Base-by-base conservation (phyloP, 1,140 invertebrate genomes). In the Pollicipes pollicipes region DNA sequence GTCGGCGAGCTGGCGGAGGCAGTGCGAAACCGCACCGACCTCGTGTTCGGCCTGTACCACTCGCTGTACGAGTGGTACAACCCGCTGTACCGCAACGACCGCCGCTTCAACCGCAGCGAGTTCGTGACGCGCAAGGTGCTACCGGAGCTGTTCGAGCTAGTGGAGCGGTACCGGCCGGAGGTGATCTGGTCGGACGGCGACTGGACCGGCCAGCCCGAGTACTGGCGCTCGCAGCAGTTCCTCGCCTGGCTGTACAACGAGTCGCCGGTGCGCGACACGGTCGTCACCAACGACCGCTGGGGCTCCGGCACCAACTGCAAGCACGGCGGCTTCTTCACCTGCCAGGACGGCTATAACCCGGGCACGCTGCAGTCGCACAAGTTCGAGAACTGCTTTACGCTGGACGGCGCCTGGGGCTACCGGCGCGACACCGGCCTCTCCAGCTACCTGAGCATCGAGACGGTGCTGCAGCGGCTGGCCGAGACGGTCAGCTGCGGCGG, bases 241-340 rank as follows among this genome's bases (percentile, higher is more conserved):
- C 81, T 98, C 2, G 88, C 94, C 16, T 98, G 94, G 93, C 81
- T 98, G 0, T 98, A 95, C 76, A 98, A 97, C 79, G 87, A 94
- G 13, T 97, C 93, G 79, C 93, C 95, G 0, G 90, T 97, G 0
- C 89, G 88, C 77, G 86, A 95, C 69, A 89, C 85, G 10, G 84
- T 98, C 16, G 91, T 96, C 0, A 88, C 88, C 0, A 95, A 96
- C 80, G 90, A 92, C 77, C 83, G 91, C 76, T 94, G 91, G 91
- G 93, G 95, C 6, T 80, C 76, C 35, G 85, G 84, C 64, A 88
- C 86, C 1, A 79, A 85, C 0, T 96, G 94, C 73, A 83, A 88
- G 75, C 94, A 97, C 82, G 95, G 95, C 30, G 93, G 89, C 75
- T 93, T 90, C 78, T 89, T 87, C 72, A 95, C 82, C 37, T 84